Base-by-base conservation (phyloP, 1,140 invertebrate species). In the Drosophila santomea region DNA sequence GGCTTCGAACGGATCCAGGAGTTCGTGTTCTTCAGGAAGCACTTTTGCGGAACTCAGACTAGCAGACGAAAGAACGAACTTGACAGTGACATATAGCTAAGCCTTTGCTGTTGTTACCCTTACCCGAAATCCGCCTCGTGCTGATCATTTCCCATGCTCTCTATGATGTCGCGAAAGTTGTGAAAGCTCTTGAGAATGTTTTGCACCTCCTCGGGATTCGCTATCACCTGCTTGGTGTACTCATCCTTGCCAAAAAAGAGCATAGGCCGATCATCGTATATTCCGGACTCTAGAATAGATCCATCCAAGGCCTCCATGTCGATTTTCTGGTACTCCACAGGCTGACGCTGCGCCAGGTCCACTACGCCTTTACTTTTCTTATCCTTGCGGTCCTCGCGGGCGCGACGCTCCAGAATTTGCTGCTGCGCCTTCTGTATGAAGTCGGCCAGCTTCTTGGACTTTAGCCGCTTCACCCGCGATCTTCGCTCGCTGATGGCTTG, bases 391-490 rank as follows among this genome's bases (percentile, higher is more conserved):
- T 93, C 76, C 47, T 71, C 74, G 48, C 90, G 81, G 56, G 69
- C 78, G 72, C 85, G 80, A 28, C 83, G 84, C 11, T 91, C 85
- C 15, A 91, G 59, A 36, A 94, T 81, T 85, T 93, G 72, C 67
- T 93, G 43, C 93, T 94, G 56, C 93, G 93, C 79, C 93, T 94
- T 94, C 43, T 93, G 90, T 14, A 95, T 94, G 17, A 96, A 91
- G 56, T 94, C 93, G 23, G 95, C 94, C 17, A 96, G 81, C 86
- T 96, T 94, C 58, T 93, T 91, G 1, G 95, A 93, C 84, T 93
- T 94, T 12, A 96, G 89, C 72, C 95, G 95, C 68, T 94, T 94
- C 3, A 96, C 94, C 8, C 93, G 92, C 15, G 95, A 94, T 86
- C 95, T 95, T 39, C 93, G 94, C 88, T 95, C 94, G 52, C 88